Evolutionary conservation across 2,888 invertebrate species (phyloP).

Genomic region (Ommatoiulus sabulosus): DNA sequence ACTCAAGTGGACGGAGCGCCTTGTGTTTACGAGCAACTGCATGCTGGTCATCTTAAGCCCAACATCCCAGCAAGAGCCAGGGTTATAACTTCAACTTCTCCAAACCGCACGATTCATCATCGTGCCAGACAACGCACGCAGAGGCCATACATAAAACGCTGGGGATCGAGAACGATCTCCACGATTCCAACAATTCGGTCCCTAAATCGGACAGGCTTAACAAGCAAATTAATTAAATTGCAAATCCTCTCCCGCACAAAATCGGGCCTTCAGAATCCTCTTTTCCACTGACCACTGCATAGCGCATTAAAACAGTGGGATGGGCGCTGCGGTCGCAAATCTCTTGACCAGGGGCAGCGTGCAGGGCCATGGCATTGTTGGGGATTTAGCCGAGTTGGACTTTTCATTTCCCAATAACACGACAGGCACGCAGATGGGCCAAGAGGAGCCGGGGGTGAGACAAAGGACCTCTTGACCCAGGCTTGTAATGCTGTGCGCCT

Average conservation of each 20-base stretch:
- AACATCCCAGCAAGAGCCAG: not conserved
- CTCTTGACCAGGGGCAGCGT: not conserved
- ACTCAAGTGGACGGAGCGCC: too few species aligned
- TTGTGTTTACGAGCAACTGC: too few species aligned
- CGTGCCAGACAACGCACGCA: not conserved
- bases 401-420: not conserved
- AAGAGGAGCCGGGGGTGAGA: not conserved
- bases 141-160: not conserved
- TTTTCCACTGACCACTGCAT: not conserved
- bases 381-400: not conserved
- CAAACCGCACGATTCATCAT: not conserved
- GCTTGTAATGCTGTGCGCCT: not conserved
- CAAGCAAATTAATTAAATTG: not conserved
- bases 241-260: not conserved
- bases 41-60: not conserved
- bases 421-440: not conserved
- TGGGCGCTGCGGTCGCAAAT: not conserved
- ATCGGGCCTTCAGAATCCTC: not conserved
- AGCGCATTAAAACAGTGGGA: not conserved
- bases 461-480: constrained; percentile 9
- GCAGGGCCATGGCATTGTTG: not conserved
- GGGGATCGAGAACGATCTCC: not conserved
- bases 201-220: not conserved
- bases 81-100: not conserved
- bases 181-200: not conserved